Evolutionary conservation across 1,140 invertebrate species (phyloP), one percentile per base, ranked within the genome.

Genomic region (Papilio polytes): DNA sequence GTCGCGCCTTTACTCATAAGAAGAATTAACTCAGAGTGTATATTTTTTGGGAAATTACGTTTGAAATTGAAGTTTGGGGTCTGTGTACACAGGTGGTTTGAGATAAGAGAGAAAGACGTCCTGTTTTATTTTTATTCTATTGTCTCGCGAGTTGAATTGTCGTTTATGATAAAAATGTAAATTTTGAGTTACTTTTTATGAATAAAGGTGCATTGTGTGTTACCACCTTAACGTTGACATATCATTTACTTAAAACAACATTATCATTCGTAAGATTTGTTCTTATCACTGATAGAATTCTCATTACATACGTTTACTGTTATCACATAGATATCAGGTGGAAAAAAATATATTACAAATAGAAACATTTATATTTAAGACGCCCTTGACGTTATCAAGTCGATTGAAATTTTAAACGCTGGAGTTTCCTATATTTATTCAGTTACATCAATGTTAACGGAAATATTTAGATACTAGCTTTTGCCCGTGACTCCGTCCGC

Each of bases 201-300:
- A 36, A 36, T 36, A 36, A 36, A 36, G 31, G 31, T 36, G 31
- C 31, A 36, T 36, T 3, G 31, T 36, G 31, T 76, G 46, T 22
- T 22, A 2, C 74, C 46, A 8, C 74, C 46, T 53, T 76, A 51
- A 76, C 22, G 10, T 22, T 26, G 6, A 44, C 41, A 2, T 73
- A 73, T 44, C 41, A 73, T 73, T 73, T 53, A 76, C 46, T 76
- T 51, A 46, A 48, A 76, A 51, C 20, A 26, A 48, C 44, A 48
- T 76, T 53, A 76, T 76, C 46, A 22, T 26, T 51, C 22, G 10
- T 53, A 22, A 48, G 74, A 76, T 76, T 76, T 31, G 74, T 20
- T 51, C 41, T 85, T 85, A 84, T 85, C 81, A 82, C 59, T 56
- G 80, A 84, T 82, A 85, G 59, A 31, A 85, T 84, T 83, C 80